Evolutionary conservation across 92 coral and sea anemone genomes (phyloP).

Genomic region (Epizoanthus scotinus): DNA sequence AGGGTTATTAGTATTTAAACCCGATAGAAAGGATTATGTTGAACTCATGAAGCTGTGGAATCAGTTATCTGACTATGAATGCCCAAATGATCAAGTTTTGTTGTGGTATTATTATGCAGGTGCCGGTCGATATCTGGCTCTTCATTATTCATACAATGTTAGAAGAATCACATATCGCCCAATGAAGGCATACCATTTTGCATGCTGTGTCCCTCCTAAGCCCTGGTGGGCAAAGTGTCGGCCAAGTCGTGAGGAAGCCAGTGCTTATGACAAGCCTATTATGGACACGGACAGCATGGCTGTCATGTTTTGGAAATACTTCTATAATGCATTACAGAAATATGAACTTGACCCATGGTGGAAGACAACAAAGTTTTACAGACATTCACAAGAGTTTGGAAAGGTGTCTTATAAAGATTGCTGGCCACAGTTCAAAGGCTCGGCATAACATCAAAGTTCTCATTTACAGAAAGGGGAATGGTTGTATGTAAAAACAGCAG

Average conservation of each 20-base stretch:
- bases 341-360: slow-evolving; percentile 71
- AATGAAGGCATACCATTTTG: slow-evolving; percentile 77
- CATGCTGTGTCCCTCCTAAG: slow-evolving; percentile 71
- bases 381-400: slow-evolving; percentile 63
- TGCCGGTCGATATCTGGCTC: slow-evolving; percentile 47
- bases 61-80: slow-evolving; percentile 49
- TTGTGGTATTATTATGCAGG: slow-evolving; percentile 78
- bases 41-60: slow-evolving; percentile 62
- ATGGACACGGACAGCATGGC: slow-evolving; percentile 52
- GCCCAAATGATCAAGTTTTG: slow-evolving; percentile 77
- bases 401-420: slow-evolving; percentile 47
- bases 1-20: slow-evolving; percentile 81
- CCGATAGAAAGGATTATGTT: slow-evolving; percentile 37
- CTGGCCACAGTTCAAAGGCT: slow-evolving; percentile 1
- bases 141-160: slow-evolving; percentile 60
- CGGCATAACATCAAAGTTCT: too few species aligned
- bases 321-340: slow-evolving; percentile 62
- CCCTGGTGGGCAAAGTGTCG: slow-evolving; percentile 76
- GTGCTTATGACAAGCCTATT: slow-evolving; percentile 55
- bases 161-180: slow-evolving; percentile 65
- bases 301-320: slow-evolving; percentile 67
- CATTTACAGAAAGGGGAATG: too few species aligned
- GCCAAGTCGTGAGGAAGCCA: slow-evolving; percentile 69
- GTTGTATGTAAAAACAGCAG: too few species aligned
- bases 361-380: slow-evolving; percentile 65